Evolutionary conservation across 1,140 invertebrate species (phyloP), one percentile per base, ranked within the genome.

Genomic region (Hyposmocoma kahamanoa): DNA sequence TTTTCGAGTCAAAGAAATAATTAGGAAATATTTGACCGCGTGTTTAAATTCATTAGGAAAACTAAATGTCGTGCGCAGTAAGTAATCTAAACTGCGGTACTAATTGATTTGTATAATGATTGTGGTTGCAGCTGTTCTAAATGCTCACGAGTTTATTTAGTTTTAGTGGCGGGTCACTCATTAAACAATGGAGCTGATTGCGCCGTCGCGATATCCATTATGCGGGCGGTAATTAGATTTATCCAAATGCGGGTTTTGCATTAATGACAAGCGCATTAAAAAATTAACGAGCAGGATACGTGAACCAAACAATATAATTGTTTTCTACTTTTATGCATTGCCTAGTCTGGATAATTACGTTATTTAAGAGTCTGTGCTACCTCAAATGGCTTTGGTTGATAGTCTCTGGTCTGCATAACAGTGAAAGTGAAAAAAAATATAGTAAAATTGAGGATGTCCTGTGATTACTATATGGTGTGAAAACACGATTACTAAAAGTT

Each of bases 171-270:
- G 70, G 77, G 69, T 77, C 72, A 79, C 72, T 81, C 72, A 78
- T 76, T 84, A 75, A 84, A 81, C 74, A 81, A 79, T 79, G 63
- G 63, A 71, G 74, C 67, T 80, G 70, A 80, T 82, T 84, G 76
- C 74, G 65, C 66, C 62, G 68, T 72, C 63, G 68, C 76, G 71
- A 80, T 82, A 81, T 72, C 72, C 67, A 80, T 76, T 79, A 84
- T 84, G 70, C 78, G 74, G 80, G 78, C 65, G 34, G 65, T 79
- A 84, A 84, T 84, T 84, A 84, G 68, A 79, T 75, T 80, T 71
- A 76, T 80, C 74, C 70, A 72, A 79, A 81, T 82, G 75, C 76
- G 81, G 77, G 80, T 66, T 76, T 71, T 67, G 67, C 67, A 66
- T 76, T 77, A 79, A 82, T 73, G 66, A 69, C 58, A 52, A 72